Percentiles rank a stretch among this genome's conserved stretches.
phyloP scores from a whole-genome alignment of 1,140 invertebrate genomes.

The Diuraphis noxia region DNA sequence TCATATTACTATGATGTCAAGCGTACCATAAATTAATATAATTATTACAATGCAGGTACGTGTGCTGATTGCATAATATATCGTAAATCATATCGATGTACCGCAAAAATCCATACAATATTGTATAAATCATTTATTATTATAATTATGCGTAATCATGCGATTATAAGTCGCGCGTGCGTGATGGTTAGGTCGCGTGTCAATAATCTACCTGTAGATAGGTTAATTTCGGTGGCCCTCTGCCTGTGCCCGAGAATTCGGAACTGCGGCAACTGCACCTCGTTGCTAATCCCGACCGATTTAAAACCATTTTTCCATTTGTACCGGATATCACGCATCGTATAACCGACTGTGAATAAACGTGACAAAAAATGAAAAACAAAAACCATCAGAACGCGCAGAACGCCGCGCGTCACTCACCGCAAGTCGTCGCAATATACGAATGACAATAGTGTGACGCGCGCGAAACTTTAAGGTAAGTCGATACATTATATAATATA shows the following conservation, averaged over 20 bases:
- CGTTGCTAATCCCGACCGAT: constrained; percentile 88
- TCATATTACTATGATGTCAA: background rate
- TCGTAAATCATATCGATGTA: background rate
- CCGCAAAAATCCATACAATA: background rate
- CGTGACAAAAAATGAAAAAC: constrained; percentile 21
- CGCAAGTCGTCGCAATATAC: background rate
- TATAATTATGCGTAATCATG: background rate
- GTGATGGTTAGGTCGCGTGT: constrained; percentile 49
- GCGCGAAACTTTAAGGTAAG: background rate
- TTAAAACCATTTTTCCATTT: constrained; percentile 91
- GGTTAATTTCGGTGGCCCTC: constrained; percentile 86
- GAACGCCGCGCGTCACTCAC: constrained; percentile 5
- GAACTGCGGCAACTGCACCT: constrained; percentile 93
- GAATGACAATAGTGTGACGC: background rate
- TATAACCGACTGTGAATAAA: constrained; percentile 85
- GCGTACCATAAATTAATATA: no score
- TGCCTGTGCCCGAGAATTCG: constrained; percentile 87
- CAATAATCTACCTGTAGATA: constrained; percentile 81
- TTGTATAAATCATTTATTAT: background rate
- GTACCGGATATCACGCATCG: constrained; percentile 94
- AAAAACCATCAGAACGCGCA: background rate
- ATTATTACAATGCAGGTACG: no score
- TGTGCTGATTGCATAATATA: background rate
- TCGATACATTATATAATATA: background rate
- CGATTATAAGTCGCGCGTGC: background rate